Base-by-base conservation (phyloP, 2,113 vertebrate genomes). In the Paracanthobrama guichenoti region DNA sequence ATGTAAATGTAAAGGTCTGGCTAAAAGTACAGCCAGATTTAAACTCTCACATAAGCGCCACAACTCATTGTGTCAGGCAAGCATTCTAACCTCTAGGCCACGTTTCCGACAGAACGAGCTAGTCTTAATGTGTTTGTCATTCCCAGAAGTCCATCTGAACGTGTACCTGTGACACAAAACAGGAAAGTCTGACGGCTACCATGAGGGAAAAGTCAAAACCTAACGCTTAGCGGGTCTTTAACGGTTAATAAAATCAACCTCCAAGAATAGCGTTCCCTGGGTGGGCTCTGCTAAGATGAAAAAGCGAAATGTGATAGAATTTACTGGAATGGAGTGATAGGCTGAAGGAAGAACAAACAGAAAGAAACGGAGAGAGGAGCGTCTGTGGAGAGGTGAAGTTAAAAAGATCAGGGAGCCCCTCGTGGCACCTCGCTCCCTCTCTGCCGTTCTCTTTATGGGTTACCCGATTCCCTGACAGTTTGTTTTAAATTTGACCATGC, bases 401-500 rank as follows among this genome's bases (percentile, higher is more conserved):
- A 85, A 88, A 77, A 85, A 84, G 67, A 87, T 69, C 66, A 88
- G 78, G 82, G 86, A 85, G 78, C 86, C 83, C 82, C 84, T 77
- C 35, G 73, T 79, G 81, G 87, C 81, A 76, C 81, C 60, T 66
- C 81, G 18, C 55, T 46, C 79, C 57, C 86, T 83, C 85, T 84
- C 85, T 87, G 82, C 73, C 84, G 8, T 78, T 82, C 81, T 66
- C 90, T 95, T 95, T 95, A 95, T 93, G 89, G 92, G 94, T 94
- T 93, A 95, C 89, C 89, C 85, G 92, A 94, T 92, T 93, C 94
- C 91, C 92, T 90, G 93, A 94, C 94, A 95, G 94, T 95, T 95
- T 95, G 94, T 95, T 95, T 95, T 94, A 94, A 94, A 95, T 95
- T 94, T 94, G 94, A 94, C 93, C 93, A 79, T 94, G 94, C 94